Percentiles rank a stretch among this genome's conserved stretches.
Conservation (phyloP, 1,140 invertebrate genomes). For the Plectrocnemia conspersa region DNA sequence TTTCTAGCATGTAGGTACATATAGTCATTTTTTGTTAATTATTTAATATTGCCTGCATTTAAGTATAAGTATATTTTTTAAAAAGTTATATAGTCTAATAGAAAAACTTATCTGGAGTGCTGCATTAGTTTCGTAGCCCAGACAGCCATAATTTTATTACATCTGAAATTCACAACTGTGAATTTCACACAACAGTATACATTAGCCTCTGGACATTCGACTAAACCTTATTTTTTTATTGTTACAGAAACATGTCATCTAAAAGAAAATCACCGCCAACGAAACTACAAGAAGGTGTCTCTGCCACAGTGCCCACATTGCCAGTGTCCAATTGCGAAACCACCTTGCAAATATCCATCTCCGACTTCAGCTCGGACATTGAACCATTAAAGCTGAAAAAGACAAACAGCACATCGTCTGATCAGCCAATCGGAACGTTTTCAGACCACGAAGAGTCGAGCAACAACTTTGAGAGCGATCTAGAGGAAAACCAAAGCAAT, state of each 20-base stretch:
- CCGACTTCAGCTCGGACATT: slow-evolving; percentile 42
- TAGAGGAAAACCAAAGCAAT: slow-evolving; percentile 41
- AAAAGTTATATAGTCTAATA: too few relatives aligned
- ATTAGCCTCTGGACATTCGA: too few relatives aligned
- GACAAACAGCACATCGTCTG: slow-evolving; percentile 38
- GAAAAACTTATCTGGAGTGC: too few relatives aligned
- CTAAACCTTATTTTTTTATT: too few relatives aligned
- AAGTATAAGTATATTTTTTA: too few relatives aligned
- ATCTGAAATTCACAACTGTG: too few relatives aligned
- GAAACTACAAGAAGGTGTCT: slow-evolving; percentile 78
- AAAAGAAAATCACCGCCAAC: slow-evolving; percentile 89
- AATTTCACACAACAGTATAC: too few relatives aligned
- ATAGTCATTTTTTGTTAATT: too few relatives aligned
- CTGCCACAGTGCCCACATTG: slow-evolving; percentile 48
- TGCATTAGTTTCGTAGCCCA: too few relatives aligned
- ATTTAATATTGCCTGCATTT: too few relatives aligned
- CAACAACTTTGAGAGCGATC: slow-evolving; percentile 44
- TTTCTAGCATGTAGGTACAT: too few relatives aligned
- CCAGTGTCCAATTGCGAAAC: slow-evolving; percentile 30
- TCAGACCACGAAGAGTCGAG: slow-evolving; percentile 37
- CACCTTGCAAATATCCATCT: slow-evolving; percentile 26
- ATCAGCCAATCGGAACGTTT: slow-evolving; percentile 16
- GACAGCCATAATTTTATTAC: too few relatives aligned
- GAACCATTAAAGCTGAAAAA: slow-evolving; percentile 37
- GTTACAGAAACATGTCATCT: slow-evolving; percentile 86